Evolutionary conservation across 1,140 invertebrate species (phyloP).

Genomic region (Delia radicum): DNA sequence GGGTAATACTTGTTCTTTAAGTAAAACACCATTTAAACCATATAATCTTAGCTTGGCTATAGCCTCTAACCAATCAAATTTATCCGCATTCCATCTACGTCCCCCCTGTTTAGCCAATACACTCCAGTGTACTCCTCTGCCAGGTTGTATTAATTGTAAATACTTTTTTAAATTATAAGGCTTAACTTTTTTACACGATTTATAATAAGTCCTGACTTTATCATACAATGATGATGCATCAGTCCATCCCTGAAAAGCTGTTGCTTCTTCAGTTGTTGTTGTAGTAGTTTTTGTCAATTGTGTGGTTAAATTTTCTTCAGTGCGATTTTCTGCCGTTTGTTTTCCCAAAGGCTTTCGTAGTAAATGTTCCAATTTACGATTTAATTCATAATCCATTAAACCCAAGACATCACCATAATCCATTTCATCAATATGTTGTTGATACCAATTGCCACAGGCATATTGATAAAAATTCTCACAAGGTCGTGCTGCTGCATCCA

Average conservation of each 20-base stretch:
- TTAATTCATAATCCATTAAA: slow-evolving; percentile 39
- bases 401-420: slow-evolving; percentile 42
- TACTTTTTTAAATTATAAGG: slow-evolving; percentile 53
- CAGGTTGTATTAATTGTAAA: slow-evolving; percentile 38
- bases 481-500: slow-evolving; percentile 42
- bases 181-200: slow-evolving; percentile 48
- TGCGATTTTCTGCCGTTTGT: neutral
- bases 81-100: slow-evolving; percentile 38
- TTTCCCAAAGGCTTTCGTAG: slow-evolving; percentile 22
- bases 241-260: neutral
- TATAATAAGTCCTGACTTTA: slow-evolving; percentile 43
- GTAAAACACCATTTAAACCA: slow-evolving; percentile 45
- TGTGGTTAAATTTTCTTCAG: slow-evolving; percentile 17
- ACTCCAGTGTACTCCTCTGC: slow-evolving; percentile 38
- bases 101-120: slow-evolving; percentile 36
- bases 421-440: slow-evolving; percentile 34
- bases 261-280: neutral
- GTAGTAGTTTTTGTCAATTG: neutral
- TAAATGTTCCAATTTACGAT: slow-evolving; percentile 40
- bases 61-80: slow-evolving; percentile 43
- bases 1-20: slow-evolving; percentile 44
- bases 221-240: slow-evolving; percentile 28
- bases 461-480: slow-evolving; percentile 54
- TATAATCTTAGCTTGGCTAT: slow-evolving; percentile 42
- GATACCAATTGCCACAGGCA: slow-evolving; percentile 49